Evolutionary conservation across 2,888 invertebrate species (phyloP), one percentile per base, ranked within the genome.

Genomic region (Ectemnius continuus): DNA sequence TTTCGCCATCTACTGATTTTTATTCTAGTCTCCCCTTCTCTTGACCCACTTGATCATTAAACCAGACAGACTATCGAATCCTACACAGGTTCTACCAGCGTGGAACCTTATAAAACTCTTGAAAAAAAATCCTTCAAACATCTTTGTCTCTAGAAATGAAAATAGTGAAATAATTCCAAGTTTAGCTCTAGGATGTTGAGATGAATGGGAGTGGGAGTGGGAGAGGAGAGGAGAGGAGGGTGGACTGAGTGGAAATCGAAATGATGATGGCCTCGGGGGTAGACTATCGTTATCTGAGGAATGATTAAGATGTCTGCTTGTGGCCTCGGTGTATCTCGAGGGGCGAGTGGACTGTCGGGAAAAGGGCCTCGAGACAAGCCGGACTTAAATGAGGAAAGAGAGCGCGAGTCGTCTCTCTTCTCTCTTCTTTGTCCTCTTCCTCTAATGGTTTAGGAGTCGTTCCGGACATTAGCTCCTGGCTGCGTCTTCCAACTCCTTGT

Each of bases 401-500:
- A 69, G 67, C 64, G 63, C 57, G 73, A 74, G 64, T 59, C 72
- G 67, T 59, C 60, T 69, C 71, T 61, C 46, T 45, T 28, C 62
- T 52, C 65, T 46, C 69, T 64, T 48, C 60, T 67, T 64, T 62
- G 64, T 59, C 62, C 48, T 80, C 63, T 61, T 82, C 72, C 75
- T 88, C 86, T 90, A 89, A 89, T 89, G 88, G 87, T 88, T 88
- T 84, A 81, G 84, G 85, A 88, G 86, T 87, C 89, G 88, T 90
- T 90, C 85, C 88, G 88, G 87, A 89, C 90, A 91, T 90, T 90
- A 90, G 89, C 89, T 89, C 87, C 87, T 86, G 87, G 88, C 84
- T 83, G 86, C 79, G 67, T 76, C 71, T 6, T 72, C 59, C 64
- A 76, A 62, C 14, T 70, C 48, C 48, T 76, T 69, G 36, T 71